These are phyloP conservation scores for Palythoa grandis DNA, from an alignment of 92 coral and sea anemone species.

Conservation along the genomic window DNA sequence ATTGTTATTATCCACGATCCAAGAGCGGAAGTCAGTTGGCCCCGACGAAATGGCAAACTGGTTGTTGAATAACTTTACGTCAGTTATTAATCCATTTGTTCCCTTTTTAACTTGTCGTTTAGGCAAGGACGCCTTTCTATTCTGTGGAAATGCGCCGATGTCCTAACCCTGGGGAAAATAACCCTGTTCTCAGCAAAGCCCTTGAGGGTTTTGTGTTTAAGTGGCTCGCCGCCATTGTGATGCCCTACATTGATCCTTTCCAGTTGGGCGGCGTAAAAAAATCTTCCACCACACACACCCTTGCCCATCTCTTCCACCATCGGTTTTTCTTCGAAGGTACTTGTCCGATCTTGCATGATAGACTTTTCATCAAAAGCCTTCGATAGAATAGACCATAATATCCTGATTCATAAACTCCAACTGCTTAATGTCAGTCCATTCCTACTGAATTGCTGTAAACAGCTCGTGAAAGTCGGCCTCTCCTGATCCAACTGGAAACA, in stretches of 20 bases:
- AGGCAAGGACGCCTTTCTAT: conserved; percentile 28
- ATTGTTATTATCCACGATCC: neutral
- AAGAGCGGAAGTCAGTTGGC: conserved; percentile 46
- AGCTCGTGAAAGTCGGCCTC: conserved; percentile 47
- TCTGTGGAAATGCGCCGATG: conserved; percentile 58
- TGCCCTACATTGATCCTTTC: conserved; percentile 60
- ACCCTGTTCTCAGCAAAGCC: conserved; percentile 55
- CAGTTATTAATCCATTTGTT: conserved; percentile 16
- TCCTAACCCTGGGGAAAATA: conserved; percentile 40
- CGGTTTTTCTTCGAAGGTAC: conserved; percentile 3
- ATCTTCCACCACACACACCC: too few species aligned
- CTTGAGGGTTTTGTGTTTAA: conserved; percentile 59
- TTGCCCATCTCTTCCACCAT: too few species aligned
- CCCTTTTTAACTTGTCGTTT: conserved; percentile 47
- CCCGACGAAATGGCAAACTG: conserved; percentile 53
- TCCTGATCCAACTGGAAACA: conserved; percentile 51
- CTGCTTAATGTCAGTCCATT: conserved; percentile 45
- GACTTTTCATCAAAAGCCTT: conserved; percentile 54
- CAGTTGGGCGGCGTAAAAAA: too few species aligned
- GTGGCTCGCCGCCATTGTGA: conserved; percentile 52
- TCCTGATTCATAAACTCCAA: conserved; percentile 40
- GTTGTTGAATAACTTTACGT: conserved; percentile 40
- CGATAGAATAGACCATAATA: conserved; percentile 53
- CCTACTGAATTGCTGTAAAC: conserved; percentile 35
- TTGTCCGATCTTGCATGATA: conserved; percentile 8